Percentiles rank a stretch among this genome's conserved stretches.
Conservation (phyloP, 2,888 invertebrate genomes). For the Autographa gamma region DNA sequence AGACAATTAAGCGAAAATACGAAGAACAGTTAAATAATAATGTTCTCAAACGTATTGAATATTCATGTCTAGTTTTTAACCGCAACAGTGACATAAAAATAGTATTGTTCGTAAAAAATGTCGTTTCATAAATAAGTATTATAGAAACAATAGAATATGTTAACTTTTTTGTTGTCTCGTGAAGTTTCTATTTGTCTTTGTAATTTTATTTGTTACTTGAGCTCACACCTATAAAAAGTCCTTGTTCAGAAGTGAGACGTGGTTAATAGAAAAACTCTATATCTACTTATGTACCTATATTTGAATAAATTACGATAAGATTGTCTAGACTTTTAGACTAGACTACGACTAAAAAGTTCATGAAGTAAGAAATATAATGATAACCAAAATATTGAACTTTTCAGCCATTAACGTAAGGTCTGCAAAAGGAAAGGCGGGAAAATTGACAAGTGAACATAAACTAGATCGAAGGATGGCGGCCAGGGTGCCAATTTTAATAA, state of each 20-base stretch:
- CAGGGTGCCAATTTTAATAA: no score
- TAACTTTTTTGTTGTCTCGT: conserved; percentile 67
- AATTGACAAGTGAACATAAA: no score
- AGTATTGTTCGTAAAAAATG: conserved; percentile 83
- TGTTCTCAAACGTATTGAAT: conserved; percentile 64
- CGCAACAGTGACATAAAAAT: conserved; percentile 85
- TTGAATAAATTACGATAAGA: no score
- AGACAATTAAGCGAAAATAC: conserved; percentile 20
- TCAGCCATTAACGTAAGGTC: no score
- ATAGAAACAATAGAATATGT: conserved; percentile 78
- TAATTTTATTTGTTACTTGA: conserved; percentile 27
- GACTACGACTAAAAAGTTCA: no score
- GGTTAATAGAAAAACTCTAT: neutral
- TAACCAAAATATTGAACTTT: no score
- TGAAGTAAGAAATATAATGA: no score
- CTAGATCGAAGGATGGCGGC: no score
- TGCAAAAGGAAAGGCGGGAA: no score
- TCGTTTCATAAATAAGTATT: conserved; percentile 75
- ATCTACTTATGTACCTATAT: neutral
- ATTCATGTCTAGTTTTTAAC: conserved; percentile 82
- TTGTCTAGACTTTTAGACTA: no score
- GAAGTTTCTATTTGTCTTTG: conserved; percentile 42
- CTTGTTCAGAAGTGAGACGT: conserved; percentile 27
- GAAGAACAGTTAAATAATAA: conserved; percentile 15
- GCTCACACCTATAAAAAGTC: neutral